These are phyloP conservation scores for Scaptomyza flava DNA, from an alignment of 2,888 invertebrate species.

Conservation along the genomic window DNA sequence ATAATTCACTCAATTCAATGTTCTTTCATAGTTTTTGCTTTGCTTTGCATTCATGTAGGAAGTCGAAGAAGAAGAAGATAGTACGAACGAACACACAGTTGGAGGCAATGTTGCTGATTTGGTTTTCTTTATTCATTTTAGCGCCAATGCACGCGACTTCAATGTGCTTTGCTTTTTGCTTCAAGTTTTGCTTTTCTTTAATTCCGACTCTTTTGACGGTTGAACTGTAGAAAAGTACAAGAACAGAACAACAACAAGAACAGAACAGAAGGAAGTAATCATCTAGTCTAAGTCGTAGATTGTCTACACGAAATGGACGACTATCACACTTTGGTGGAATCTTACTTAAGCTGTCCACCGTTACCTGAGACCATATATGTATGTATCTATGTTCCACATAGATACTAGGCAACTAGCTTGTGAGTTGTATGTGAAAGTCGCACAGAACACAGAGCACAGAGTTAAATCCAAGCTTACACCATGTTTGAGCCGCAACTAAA, in stretches of 20 bases:
- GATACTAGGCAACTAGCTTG: slow-evolving; percentile 5
- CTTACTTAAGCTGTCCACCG: slow-evolving; percentile 58
- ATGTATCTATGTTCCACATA: slow-evolving; percentile 48
- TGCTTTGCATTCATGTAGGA: slow-evolving; percentile 12
- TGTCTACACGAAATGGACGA: slow-evolving; percentile 69
- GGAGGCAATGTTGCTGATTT: slow-evolving; percentile 55
- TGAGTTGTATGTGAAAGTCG: slow-evolving; percentile 47
- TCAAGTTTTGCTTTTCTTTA: slow-evolving; percentile 13
- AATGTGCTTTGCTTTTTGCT: slow-evolving; percentile 11
- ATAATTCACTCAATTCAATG: slow-evolving; percentile 11
- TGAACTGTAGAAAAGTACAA: background rate
- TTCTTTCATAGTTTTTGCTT: slow-evolving; percentile 23
- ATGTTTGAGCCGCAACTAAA: slow-evolving; percentile 56
- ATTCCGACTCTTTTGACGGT: slow-evolving; percentile 18
- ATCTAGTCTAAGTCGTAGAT: slow-evolving; percentile 39
- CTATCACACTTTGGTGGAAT: slow-evolving; percentile 59
- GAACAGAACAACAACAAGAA: background rate
- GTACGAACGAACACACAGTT: slow-evolving; percentile 27
- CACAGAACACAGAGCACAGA: slow-evolving; percentile 29
- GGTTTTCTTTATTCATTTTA: slow-evolving; percentile 60
- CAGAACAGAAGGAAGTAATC: slow-evolving; percentile 17
- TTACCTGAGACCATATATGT: slow-evolving; percentile 43
- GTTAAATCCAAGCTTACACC: slow-evolving; percentile 62
- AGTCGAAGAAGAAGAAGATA: background rate
- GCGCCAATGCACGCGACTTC: slow-evolving; percentile 64